A percentile compares a stretch with the other conserved stretches of the same genome.
Evolutionary conservation across 2,797 vertebrate genomes (phyloP).

Genomic region (Paguma larvata): DNA sequence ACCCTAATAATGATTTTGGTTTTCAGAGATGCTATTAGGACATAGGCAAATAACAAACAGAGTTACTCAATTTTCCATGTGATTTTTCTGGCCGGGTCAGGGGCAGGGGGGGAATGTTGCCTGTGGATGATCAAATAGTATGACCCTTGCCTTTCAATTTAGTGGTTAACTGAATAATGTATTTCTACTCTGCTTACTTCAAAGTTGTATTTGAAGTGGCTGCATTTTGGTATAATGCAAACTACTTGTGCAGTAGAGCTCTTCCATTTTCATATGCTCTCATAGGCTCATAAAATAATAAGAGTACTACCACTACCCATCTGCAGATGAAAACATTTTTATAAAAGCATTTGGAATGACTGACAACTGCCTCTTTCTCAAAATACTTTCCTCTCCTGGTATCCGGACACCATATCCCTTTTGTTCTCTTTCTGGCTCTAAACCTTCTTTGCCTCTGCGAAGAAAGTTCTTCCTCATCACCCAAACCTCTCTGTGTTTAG

Average conservation of each 20-base stretch:
- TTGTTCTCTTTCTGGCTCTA: not conserved
- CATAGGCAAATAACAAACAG: slow-evolving; percentile 52
- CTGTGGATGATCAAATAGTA: slow-evolving; percentile 50
- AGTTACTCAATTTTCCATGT: slow-evolving; percentile 10
- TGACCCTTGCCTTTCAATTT: slow-evolving; percentile 52
- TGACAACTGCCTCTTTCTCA: not conserved
- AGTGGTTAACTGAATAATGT: slow-evolving; percentile 68
- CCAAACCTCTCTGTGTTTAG: not conserved
- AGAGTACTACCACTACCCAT: slow-evolving; percentile 19
- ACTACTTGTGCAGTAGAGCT: slow-evolving; percentile 44
- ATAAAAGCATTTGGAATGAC: slow-evolving; percentile 25
- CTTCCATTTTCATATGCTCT: slow-evolving; percentile 62
- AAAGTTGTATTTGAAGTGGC: slow-evolving; percentile 77
- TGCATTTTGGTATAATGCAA: slow-evolving; percentile 42
- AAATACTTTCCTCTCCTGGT: slow-evolving; percentile 36
- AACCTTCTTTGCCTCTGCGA: not conserved
- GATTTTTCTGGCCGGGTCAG: slow-evolving; percentile 6
- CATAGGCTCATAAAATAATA: slow-evolving; percentile 32
- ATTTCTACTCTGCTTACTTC: slow-evolving; percentile 72
- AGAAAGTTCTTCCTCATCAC: not conserved
- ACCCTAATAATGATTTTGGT: slow-evolving; percentile 29
- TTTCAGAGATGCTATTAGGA: slow-evolving; percentile 34
- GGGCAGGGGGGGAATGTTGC: not conserved
- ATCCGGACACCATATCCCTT: not conserved
- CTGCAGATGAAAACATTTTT: slow-evolving; percentile 58